Percentiles rank a stretch among this genome's conserved stretches.
These are phyloP conservation scores for Hirtodrosophila duncani DNA, from an alignment of 2,888 invertebrate species.

Conservation along the genomic window DNA sequence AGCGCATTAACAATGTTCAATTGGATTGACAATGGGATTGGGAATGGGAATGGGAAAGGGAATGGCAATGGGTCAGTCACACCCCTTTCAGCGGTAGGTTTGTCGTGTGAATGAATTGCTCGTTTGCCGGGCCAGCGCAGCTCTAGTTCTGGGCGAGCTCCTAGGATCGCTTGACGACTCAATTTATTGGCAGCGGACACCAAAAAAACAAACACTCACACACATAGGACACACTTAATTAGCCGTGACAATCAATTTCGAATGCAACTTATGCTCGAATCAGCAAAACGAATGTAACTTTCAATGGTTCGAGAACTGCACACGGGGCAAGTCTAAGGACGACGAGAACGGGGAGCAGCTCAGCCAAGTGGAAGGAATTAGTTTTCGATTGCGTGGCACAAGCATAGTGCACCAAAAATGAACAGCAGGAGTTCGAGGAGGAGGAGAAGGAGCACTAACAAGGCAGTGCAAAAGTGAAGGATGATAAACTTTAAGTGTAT, in stretches of 20 bases:
- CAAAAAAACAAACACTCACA: constrained; percentile 40
- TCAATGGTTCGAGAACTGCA: constrained; percentile 6
- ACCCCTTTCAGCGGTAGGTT: constrained; percentile 61
- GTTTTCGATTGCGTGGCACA: constrained; percentile 56
- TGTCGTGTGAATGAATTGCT: constrained; percentile 46
- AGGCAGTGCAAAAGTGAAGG: too few species aligned
- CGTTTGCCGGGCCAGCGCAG: constrained; percentile 36
- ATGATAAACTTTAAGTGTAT: constrained; percentile 14
- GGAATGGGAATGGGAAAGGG: too few species aligned
- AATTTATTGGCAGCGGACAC: constrained; percentile 69
- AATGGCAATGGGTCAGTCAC: too few species aligned
- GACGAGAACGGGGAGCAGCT: too few species aligned
- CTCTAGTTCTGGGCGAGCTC: constrained; percentile 1
- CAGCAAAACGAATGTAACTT: constrained; percentile 51
- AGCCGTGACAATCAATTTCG: constrained; percentile 79
- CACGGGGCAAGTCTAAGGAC: constrained; percentile 2
- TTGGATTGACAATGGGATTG: constrained; percentile 52
- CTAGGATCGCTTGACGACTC: constrained; percentile 66
- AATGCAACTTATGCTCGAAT: constrained; percentile 77
- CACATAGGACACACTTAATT: constrained; percentile 76
- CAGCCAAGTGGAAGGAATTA: constrained; percentile 62
- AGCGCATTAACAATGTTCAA: constrained; percentile 66
- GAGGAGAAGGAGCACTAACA: background rate
- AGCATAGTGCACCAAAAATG: constrained; percentile 26
- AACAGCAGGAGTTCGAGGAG: constrained; percentile 1